Evolutionary conservation across 2,113 vertebrate species (phyloP), one percentile per base, ranked within the genome.

Genomic region (Phyllopteryx taeniolatus): DNA sequence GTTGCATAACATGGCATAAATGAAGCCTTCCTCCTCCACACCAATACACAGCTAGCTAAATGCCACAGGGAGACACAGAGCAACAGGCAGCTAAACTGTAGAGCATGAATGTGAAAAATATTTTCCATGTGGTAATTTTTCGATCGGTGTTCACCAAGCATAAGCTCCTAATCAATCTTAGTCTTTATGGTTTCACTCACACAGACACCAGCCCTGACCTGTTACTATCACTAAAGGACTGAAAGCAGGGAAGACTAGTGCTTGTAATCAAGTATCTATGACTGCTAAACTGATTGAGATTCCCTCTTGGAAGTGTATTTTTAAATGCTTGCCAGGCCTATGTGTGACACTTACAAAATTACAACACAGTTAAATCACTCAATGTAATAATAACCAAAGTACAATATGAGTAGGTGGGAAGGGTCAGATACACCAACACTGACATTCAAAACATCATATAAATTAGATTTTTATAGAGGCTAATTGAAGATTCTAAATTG

Each of bases 1-100:
- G 83, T 93, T 92, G 87, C 89, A 80, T 92, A 92, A 91, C 89
- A 86, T 87, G 72, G 83, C 83, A 87, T 89, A 85, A 85, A 89
- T 85, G 75, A 89, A 85, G 80, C 76, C 73, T 88, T 80, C 91
- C 90, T 88, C 89, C 92, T 91, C 89, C 87, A 88, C 88, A 87
- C 77, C 74, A 85, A 75, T 80, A 75, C 79, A 79, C 80, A 68
- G 72, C 66, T 27, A 67, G 75, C 74, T 67, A 73, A 80, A 81
- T 70, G 79, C 82, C 83, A 81, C 70, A 72, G 76, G 85, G 73
- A 83, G 78, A 53, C 78, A 56, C 54, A 71, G 43, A 78, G 86
- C 85, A 88, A 87, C 90, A 89, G 85, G 81, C 80, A 76, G 83
- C 61, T 62, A 77, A 88, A 81, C 80, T 87, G 77, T 80, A 70